Conservation (phyloP, 2,888 invertebrate species). For the Drosophila recens region DNA sequence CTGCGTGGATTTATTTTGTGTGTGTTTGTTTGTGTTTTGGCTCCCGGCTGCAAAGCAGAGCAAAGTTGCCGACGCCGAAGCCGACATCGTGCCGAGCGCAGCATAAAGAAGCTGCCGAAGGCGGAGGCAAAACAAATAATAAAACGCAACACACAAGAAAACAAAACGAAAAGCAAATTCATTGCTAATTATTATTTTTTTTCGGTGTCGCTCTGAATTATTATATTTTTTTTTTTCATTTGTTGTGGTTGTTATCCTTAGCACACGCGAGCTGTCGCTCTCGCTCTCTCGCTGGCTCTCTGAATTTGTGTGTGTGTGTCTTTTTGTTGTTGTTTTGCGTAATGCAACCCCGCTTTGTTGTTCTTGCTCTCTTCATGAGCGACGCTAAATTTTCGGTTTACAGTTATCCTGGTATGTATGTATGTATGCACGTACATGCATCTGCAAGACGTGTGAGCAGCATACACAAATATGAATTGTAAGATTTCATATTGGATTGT, state of each 20-base stretch:
- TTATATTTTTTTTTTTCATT: conserved; percentile 19
- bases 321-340: conserved; percentile 19
- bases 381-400: conserved; percentile 29
- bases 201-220: conserved; percentile 8
- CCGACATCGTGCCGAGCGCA: conserved; percentile 19
- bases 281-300: conserved; percentile 15
- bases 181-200: conserved; percentile 30
- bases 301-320: conserved; percentile 23
- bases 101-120: conserved; percentile 33
- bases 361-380: conserved; percentile 20
- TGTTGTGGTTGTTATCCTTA: conserved; percentile 60
- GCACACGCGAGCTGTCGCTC: conserved; percentile 10
- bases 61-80: conserved; percentile 32
- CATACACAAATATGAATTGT: conserved; percentile 33
- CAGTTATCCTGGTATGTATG: conserved; percentile 30
- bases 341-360: conserved; percentile 45
- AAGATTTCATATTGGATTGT: neutral
- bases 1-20: conserved; percentile 9
- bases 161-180: conserved; percentile 21
- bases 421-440: neutral
- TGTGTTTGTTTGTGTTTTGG: conserved; percentile 14
- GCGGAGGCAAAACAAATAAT: no score
- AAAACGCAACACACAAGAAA: conserved; percentile 6
- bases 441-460: conserved; percentile 9
- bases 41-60: conserved; percentile 44